Conservation (phyloP, 2,113 vertebrate genomes). For the Mormyrus iriodes region DNA sequence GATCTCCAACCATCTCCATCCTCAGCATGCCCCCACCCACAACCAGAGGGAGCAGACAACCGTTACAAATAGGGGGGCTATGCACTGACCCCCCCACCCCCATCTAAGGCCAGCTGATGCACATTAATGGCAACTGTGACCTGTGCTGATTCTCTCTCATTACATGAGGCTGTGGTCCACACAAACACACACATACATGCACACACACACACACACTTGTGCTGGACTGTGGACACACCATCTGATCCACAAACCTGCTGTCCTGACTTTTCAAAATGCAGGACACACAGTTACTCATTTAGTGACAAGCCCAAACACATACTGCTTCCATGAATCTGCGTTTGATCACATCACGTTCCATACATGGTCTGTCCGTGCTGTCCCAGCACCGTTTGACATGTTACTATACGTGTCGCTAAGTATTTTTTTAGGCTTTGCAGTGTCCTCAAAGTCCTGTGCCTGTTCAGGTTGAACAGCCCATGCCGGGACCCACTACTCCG, state of each 20-base stretch:
- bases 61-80: background rate
- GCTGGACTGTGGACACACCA: background rate
- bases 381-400: background rate
- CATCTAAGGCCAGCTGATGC: background rate
- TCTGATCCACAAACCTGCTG: background rate
- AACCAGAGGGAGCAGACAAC: background rate
- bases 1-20: background rate
- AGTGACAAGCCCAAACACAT: background rate
- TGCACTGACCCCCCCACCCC: background rate
- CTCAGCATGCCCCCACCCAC: background rate
- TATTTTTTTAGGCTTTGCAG: background rate
- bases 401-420: background rate
- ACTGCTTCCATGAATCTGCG: background rate
- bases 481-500: background rate
- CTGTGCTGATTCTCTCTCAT: background rate
- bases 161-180: background rate
- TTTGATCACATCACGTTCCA: background rate
- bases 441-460: background rate
- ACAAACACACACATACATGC: conserved; percentile 16
- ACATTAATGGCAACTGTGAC: background rate
- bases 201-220: background rate
- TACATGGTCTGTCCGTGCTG: background rate
- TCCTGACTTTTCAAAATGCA: background rate
- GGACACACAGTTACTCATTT: background rate
- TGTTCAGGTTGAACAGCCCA: too few relatives aligned